A percentile compares a stretch with the other conserved stretches of the same genome.
Evolutionary conservation across 1,140 invertebrate genomes (phyloP).

Genomic region (Zelostemma sp.): DNA sequence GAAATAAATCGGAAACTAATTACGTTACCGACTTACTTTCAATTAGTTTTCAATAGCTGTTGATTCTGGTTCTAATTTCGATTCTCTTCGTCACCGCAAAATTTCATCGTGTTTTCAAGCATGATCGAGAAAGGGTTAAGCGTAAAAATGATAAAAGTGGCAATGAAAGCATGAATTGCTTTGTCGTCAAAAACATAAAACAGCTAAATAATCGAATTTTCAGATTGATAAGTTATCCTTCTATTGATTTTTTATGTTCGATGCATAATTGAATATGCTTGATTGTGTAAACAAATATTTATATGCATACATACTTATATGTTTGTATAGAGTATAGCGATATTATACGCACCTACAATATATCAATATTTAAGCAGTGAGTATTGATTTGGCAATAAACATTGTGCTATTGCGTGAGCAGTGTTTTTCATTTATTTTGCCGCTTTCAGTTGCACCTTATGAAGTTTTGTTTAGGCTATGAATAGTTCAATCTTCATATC

Average conservation of each 20-base stretch:
- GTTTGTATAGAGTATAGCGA: conserved; percentile 27
- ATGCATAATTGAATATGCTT: conserved; percentile 44
- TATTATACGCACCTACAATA: conserved; percentile 32
- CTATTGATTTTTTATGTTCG: conserved; percentile 37
- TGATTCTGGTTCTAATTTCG: too few species aligned
- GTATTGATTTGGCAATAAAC: conserved; percentile 68
- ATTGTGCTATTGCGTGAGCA: conserved; percentile 66
- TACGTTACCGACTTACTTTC: too few species aligned
- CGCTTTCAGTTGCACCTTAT: conserved; percentile 58
- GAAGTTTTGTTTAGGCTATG: conserved; percentile 1
- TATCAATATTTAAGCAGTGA: conserved; percentile 59
- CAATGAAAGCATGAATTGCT: too few species aligned
- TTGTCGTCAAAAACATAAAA: background rate
- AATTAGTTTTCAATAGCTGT: too few species aligned
- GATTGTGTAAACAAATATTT: conserved; percentile 43
- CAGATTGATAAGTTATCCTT: conserved; percentile 7
- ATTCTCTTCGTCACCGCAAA: too few species aligned
- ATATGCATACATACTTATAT: conserved; percentile 45
- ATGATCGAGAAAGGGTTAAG: too few species aligned
- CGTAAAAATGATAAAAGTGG: too few species aligned
- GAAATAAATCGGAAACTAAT: too few species aligned
- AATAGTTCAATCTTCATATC: background rate
- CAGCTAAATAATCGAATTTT: conserved; percentile 2
- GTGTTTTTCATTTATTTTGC: conserved; percentile 68
- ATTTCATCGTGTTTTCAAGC: too few species aligned